phyloP scores from a whole-genome alignment of 2,888 invertebrate genomes.

The Osmoderma eremita region DNA sequence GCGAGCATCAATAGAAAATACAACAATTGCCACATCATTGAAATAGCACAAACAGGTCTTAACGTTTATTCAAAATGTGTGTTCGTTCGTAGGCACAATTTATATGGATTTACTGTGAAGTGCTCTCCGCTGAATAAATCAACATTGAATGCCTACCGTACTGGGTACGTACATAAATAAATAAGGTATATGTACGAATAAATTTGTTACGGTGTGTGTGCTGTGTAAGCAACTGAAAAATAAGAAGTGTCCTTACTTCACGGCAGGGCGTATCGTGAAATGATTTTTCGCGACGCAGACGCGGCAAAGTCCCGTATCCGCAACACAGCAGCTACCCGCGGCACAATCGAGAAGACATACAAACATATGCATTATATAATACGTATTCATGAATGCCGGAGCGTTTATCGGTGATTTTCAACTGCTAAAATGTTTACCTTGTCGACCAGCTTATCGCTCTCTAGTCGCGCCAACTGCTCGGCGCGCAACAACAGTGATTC shows the following conservation, averaged over 20 bases:
- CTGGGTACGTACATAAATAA: neutral
- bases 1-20: too few species aligned
- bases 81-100: conserved; percentile 1
- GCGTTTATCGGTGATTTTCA: conserved; percentile 29
- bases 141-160: neutral
- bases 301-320: conserved; percentile 77
- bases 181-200: too few species aligned
- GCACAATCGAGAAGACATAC: conserved; percentile 39
- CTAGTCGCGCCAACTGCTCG: conserved; percentile 82
- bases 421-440: conserved; percentile 65
- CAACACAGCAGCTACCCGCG: conserved; percentile 75
- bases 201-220: neutral
- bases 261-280: conserved; percentile 83
- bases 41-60: neutral
- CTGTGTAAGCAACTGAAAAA: conserved; percentile 26
- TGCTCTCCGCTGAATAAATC: neutral
- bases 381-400: conserved; percentile 24
- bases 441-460: conserved; percentile 85
- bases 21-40: too few species aligned
- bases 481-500: conserved; percentile 87
- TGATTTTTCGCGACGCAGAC: conserved; percentile 80
- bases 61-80: conserved; percentile 6
- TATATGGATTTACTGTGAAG: conserved; percentile 9
- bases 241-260: conserved; percentile 72
- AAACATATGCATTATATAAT: conserved; percentile 27